Base-by-base conservation (phyloP, 2,113 vertebrate species). In the Edolisoma coerulescens region DNA sequence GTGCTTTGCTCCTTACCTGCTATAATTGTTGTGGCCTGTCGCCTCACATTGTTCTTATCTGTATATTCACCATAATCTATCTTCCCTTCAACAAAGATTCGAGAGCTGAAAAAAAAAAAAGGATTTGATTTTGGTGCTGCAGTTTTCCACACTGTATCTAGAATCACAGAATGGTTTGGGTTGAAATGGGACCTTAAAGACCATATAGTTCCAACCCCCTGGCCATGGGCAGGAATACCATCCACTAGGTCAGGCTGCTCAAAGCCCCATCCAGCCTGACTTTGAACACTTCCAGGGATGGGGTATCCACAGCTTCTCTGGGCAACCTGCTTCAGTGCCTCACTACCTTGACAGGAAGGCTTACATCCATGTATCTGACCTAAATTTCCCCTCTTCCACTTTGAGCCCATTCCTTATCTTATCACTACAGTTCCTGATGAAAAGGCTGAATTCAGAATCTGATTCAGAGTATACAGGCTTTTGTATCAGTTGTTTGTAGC, bases 1-100 rank as follows among this genome's bases (percentile, higher is more conserved):
- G 30, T 28, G 24, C 6, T 35, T 56, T 11, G 23, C 33, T 80
- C 11, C 91, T 97, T 94, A 99, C 99, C 99, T 98, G 99, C 99
- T 59, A 99, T 99, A 95, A 99, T 98, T 53, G 99, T 99, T 57
- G 99, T 99, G 65, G 99, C 99, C 93, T 99, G 99, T 14, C 99
- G 97, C 78, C 98, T 98, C 74, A 99, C 98, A 1, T 99, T 99
- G 96, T 99, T 99, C 94, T 99, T 99, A 95, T 99, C 99, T 17
- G 98, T 97, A 12, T 99, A 99, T 95, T 99, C 99, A 6, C 99
- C 99, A 24, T 99, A 99, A 95, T 99, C 99, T 76, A 99, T 96
- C 92, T 99, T 99, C 21, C 99, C 99, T 97, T 99, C 99, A 44
- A 99, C 98, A 1, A 98, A 98, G 69, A 99, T 78, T 70, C 99